A percentile compares a stretch with the other conserved stretches of the same genome.
Conservation (phyloP, 2,797 vertebrate genomes). For the Dallia pectoralis region DNA sequence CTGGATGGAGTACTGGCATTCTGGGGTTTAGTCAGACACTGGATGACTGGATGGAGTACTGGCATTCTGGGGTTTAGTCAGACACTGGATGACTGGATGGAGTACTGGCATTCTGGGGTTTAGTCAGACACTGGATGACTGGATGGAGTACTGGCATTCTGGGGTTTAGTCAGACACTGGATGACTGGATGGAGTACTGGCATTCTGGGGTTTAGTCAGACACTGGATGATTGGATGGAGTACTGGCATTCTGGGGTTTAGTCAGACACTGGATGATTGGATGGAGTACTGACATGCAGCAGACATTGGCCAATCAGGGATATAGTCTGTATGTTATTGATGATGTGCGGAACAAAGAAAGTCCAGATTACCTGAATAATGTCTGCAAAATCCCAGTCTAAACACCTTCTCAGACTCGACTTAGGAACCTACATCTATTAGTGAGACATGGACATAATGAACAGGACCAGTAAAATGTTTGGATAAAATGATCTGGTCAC, state of each 20-base stretch:
- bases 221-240: slow-evolving; percentile 55
- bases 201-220: slow-evolving; percentile 54
- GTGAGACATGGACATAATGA: neutral
- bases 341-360: neutral
- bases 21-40: slow-evolving; percentile 55
- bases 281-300: neutral
- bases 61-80: slow-evolving; percentile 53
- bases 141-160: slow-evolving; percentile 59
- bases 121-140: slow-evolving; percentile 60
- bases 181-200: slow-evolving; percentile 67
- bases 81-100: slow-evolving; percentile 56
- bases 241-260: slow-evolving; percentile 56
- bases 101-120: slow-evolving; percentile 56
- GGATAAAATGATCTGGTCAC: no score
- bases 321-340: neutral
- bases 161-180: slow-evolving; percentile 57
- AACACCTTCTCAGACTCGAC: neutral
- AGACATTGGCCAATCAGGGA: no score
- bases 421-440: neutral
- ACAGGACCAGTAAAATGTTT: no score
- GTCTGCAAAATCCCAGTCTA: neutral
- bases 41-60: slow-evolving; percentile 66
- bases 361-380: neutral
- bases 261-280: no score
- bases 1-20: slow-evolving; percentile 65